Evolutionary conservation across 2,888 invertebrate species (phyloP), one percentile per base, ranked within the genome.

Genomic region (Halictus quadricinctus): DNA sequence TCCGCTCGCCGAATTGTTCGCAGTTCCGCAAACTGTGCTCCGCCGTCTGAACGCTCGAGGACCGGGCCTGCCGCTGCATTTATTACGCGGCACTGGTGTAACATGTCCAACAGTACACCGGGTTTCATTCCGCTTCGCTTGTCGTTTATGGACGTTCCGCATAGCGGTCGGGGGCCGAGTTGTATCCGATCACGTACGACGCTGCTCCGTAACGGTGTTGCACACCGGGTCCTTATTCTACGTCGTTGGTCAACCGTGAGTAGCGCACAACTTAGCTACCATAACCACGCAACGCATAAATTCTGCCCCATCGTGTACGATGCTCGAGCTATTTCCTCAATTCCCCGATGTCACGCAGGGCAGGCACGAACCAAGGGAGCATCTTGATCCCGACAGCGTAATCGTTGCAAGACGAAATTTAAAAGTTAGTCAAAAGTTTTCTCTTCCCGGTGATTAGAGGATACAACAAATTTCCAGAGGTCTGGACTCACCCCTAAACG

Each of bases 181-280:
- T n/a, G 15, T 10, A 58, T 48, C 69, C 43, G 78, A 70, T 73
- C 69, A 43, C 29, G 29, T 48, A 21, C 18, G 25, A 18, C 12
- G 7, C 77, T 43, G 25, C 60, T 77, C 84, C 18, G 66, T 84
- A 66, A 5, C 43, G n/a, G 70, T 70, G 43, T 70, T 29, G 43
- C 41, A 25, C 58, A 64, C 72, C 6, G 13, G 2, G 15, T 12
- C 18, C 48, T 41, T 76, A 73, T 83, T 76, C 76, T 48, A 66
- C 76, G 41, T 75, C 60, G 70, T 60, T 79, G 80, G 13, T 29
- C 43, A 13, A 43, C 18, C 50, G 70, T 41, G 46, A 25, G 7
- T 69, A n/a, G 18, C 21, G 10, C 50, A 15, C n/a, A 64, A 36
- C 43, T 75, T 66, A 75, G 2, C 48, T 15, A n/a, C 36, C 43